Conservation (phyloP, 2,888 invertebrate species). For the Dione vanillae region DNA sequence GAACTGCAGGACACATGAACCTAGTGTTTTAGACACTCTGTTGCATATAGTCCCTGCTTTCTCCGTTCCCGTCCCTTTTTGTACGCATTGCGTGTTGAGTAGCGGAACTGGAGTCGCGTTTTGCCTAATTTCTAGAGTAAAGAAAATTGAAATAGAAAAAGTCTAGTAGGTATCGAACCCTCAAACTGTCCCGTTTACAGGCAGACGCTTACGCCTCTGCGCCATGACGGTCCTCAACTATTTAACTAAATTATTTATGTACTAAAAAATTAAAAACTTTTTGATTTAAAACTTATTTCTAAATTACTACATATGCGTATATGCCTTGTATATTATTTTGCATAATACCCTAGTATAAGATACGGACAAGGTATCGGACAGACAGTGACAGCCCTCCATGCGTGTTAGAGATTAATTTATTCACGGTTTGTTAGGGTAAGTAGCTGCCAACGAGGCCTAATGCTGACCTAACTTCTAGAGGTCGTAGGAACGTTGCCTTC, state of each 20-base stretch:
- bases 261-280: neutral
- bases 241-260: too few relatives aligned
- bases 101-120: too few relatives aligned
- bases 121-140: too few relatives aligned
- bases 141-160: too few relatives aligned
- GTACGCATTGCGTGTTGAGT: neutral
- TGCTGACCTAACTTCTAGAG: slow-evolving; percentile 31
- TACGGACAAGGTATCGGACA: slow-evolving; percentile 34
- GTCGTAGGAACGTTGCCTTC: slow-evolving; percentile 21
- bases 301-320: neutral
- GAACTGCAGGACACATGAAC: too few relatives aligned
- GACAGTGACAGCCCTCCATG: slow-evolving; percentile 51
- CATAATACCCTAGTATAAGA: neutral
- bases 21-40: too few relatives aligned
- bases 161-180: too few relatives aligned
- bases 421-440: slow-evolving; percentile 49
- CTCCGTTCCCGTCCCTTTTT: neutral
- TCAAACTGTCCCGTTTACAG: neutral
- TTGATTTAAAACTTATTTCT: too few relatives aligned
- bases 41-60: too few relatives aligned
- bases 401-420: slow-evolving; percentile 53
- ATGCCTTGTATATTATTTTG: neutral
- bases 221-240: neutral
- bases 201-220: too few relatives aligned
- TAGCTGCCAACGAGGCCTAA: slow-evolving; percentile 40